These are phyloP conservation scores for Brachionus calyciflorus DNA, from an alignment of 1,140 invertebrate species.

Conservation along the genomic window DNA sequence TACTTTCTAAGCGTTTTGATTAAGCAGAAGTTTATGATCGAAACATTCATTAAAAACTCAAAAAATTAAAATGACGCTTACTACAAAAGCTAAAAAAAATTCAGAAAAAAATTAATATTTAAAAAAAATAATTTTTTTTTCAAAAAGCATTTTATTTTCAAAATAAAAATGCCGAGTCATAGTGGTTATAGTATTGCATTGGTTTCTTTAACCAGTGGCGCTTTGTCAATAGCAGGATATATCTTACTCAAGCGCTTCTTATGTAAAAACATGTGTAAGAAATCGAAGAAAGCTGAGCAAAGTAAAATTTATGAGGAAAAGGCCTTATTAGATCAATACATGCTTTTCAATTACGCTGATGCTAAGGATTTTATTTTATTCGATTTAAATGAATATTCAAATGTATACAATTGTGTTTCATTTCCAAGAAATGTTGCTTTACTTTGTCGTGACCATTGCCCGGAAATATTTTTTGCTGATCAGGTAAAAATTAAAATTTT, in stretches of 20 bases:
- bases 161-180: constrained; percentile 24
- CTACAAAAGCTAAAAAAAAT: background rate
- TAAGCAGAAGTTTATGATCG: too few species aligned
- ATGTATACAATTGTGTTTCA: constrained; percentile 27
- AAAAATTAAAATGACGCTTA: background rate
- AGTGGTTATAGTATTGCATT: background rate
- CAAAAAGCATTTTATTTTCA: too few species aligned
- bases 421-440: constrained; percentile 44
- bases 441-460: constrained; percentile 36
- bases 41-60: background rate
- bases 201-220: constrained; percentile 16
- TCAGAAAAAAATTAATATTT: too few species aligned
- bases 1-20: too few species aligned
- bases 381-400: constrained; percentile 9
- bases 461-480: constrained; percentile 33
- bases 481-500: constrained; percentile 13
- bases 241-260: constrained; percentile 30
- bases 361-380: constrained; percentile 13
- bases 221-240: constrained; percentile 32
- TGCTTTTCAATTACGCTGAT: constrained; percentile 44
- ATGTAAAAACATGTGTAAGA: background rate
- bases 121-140: too few species aligned
- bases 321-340: constrained; percentile 45
- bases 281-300: background rate
- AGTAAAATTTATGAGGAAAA: constrained; percentile 47